These are phyloP conservation scores for Cyclophora punctaria DNA, from an alignment of 2,888 invertebrate genomes.

Conservation along the genomic window DNA sequence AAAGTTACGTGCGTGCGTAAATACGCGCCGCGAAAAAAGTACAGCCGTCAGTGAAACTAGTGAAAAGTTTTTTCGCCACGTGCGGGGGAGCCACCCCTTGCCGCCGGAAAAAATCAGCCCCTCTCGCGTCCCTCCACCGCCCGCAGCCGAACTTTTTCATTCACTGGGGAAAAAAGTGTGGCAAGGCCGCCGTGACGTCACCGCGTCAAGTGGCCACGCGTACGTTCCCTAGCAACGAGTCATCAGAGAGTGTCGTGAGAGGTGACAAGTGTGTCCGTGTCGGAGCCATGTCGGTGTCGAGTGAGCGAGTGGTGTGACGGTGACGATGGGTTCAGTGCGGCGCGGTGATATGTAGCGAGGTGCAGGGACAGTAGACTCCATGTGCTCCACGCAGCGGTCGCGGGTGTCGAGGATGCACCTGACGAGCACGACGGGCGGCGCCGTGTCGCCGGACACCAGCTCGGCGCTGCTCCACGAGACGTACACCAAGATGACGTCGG, in stretches of 20 bases:
- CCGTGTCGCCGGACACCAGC: slow-evolving; percentile 82
- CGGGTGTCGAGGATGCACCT: slow-evolving; percentile 73
- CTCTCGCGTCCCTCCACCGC: slow-evolving; percentile 69
- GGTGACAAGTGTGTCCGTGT: slow-evolving; percentile 15
- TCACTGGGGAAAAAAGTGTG: slow-evolving; percentile 76
- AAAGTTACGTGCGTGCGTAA: slow-evolving; percentile 63
- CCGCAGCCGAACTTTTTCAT: slow-evolving; percentile 78
- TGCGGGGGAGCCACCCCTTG: slow-evolving; percentile 66
- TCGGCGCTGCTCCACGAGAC: slow-evolving; percentile 85
- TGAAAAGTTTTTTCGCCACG: slow-evolving; percentile 70
- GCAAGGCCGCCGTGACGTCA: slow-evolving; percentile 75
- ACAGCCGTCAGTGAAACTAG: slow-evolving; percentile 73
- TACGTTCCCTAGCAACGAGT: slow-evolving; percentile 69
- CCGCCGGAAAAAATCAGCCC: slow-evolving; percentile 67
- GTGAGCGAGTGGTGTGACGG: slow-evolving; percentile 32
- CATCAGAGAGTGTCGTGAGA: slow-evolving; percentile 24
- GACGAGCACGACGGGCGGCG: slow-evolving; percentile 68
- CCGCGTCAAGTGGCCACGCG: slow-evolving; percentile 69
- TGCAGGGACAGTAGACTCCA: slow-evolving; percentile 43
- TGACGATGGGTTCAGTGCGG: slow-evolving; percentile 40
- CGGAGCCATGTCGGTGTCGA: slow-evolving; percentile 30
- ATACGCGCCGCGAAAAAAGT: slow-evolving; percentile 69
- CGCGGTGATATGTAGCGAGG: slow-evolving; percentile 53
- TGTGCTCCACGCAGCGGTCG: slow-evolving; percentile 71
- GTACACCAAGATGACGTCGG: slow-evolving; percentile 92